Percentiles rank a stretch among this genome's conserved stretches.
Conservation (phyloP, 2,888 invertebrate species). For the Seira ritae region DNA sequence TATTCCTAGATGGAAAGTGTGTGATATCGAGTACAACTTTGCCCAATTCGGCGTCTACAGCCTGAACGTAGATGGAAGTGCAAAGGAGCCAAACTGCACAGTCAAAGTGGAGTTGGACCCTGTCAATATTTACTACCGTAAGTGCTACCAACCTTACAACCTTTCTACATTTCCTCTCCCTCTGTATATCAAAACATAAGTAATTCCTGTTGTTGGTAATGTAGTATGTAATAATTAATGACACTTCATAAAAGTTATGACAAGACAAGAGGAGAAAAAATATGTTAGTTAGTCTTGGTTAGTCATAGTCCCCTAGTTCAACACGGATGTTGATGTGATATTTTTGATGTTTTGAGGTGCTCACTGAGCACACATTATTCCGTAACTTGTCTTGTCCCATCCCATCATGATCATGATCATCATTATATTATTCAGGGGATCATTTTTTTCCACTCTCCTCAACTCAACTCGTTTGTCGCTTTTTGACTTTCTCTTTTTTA, state of each 20-base stretch:
- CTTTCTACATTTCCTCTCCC: neutral
- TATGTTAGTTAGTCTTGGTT: too few relatives aligned
- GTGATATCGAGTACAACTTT: conserved; percentile 68
- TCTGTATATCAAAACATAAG: neutral
- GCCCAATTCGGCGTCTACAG: conserved; percentile 74
- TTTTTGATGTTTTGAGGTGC: too few relatives aligned
- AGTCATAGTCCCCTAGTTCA: too few relatives aligned
- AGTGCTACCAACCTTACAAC: conserved; percentile 75
- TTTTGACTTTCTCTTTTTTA: conserved; percentile 26
- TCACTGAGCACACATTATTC: too few relatives aligned
- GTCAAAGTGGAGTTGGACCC: conserved; percentile 77
- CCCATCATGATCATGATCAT: too few relatives aligned
- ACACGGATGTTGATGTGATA: too few relatives aligned
- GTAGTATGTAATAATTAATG: conserved; percentile 6
- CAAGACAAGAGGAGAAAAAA: too few relatives aligned
- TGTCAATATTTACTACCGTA: conserved; percentile 84
- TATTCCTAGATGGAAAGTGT: conserved; percentile 55
- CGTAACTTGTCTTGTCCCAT: too few relatives aligned
- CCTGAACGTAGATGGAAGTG: conserved; percentile 76
- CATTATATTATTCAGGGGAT: too few relatives aligned
- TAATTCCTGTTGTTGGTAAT: neutral
- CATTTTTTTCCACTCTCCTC: too few relatives aligned
- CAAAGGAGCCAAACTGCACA: conserved; percentile 49
- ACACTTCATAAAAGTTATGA: neutral
- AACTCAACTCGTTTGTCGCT: neutral